These are phyloP conservation scores for Gallinago media DNA, from an alignment of 2,113 vertebrate genomes.

Conservation along the genomic window DNA sequence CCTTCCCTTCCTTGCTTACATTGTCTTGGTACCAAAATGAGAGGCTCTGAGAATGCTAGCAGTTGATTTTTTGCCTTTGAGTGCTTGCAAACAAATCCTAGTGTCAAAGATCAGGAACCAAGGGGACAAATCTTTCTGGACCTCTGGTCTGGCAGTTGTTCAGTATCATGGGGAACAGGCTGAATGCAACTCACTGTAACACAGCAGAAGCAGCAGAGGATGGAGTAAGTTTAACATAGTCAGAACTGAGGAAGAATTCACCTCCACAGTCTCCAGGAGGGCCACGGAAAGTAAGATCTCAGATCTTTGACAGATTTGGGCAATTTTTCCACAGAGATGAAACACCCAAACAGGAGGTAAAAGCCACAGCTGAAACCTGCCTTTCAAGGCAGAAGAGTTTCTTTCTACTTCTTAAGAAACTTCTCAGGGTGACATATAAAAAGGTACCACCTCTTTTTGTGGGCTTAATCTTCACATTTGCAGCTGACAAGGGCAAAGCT, in stretches of 20 bases:
- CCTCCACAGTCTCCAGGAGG: background rate
- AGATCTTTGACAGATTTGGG: background rate
- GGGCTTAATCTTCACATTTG: background rate
- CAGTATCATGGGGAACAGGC: background rate
- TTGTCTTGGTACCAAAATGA: background rate
- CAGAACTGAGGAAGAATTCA: background rate
- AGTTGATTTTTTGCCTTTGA: background rate
- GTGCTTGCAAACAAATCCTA: background rate
- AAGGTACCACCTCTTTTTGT: background rate
- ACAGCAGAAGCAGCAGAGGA: background rate
- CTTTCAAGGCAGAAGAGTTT: background rate
- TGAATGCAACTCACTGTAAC: background rate
- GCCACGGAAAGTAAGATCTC: background rate
- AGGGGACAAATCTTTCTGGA: background rate
- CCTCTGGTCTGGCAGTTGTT: background rate
- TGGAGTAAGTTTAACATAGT: background rate
- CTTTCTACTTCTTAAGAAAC: background rate
- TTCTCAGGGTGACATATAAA: background rate
- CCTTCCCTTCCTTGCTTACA: background rate
- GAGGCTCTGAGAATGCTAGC: background rate
- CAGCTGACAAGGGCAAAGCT: conserved; percentile 16
- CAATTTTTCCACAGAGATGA: background rate
- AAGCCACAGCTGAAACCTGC: background rate
- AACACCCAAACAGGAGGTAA: background rate
- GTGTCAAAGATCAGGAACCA: background rate